Evolutionary conservation across 2,797 vertebrate species (phyloP).

Genomic region (Acipenser ruthenus): DNA sequence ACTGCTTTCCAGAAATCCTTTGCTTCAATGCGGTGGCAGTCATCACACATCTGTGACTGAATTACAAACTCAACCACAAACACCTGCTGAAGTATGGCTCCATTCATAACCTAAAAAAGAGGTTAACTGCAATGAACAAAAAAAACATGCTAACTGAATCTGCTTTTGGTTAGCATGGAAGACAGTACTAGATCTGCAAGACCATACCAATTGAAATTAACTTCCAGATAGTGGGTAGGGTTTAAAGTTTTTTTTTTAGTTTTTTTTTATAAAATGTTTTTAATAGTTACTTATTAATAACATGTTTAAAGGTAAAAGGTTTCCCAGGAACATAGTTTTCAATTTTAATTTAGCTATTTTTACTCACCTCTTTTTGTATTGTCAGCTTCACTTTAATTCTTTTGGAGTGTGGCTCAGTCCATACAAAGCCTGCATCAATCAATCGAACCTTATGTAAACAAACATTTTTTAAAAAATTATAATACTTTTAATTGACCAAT

Average conservation of each 20-base stretch:
- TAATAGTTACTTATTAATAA: too few species aligned
- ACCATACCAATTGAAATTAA: too few species aligned
- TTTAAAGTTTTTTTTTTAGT: too few species aligned
- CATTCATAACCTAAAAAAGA: conserved; percentile 81
- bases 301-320: too few species aligned
- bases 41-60: conserved; percentile 89
- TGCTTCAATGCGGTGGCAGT: conserved; percentile 93
- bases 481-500: too few species aligned
- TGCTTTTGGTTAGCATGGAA: too few species aligned
- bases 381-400: conserved; percentile 93
- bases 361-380: conserved; percentile 89
- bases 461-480: not conserved
- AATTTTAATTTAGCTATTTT: not conserved
- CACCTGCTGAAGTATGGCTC: conserved; percentile 91
- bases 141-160: not conserved
- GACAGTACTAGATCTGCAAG: too few species aligned
- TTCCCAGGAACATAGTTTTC: too few species aligned
- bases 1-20: conserved; percentile 98
- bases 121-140: not conserved
- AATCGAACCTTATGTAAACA: conserved; percentile 71
- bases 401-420: conserved; percentile 98
- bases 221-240: too few species aligned
- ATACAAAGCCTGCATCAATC: conserved; percentile 91
- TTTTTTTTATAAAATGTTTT: too few species aligned
- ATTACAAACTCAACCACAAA: conserved; percentile 87